Conservation (phyloP, 2,113 vertebrate genomes). For the Rhadina sibilatrix region DNA sequence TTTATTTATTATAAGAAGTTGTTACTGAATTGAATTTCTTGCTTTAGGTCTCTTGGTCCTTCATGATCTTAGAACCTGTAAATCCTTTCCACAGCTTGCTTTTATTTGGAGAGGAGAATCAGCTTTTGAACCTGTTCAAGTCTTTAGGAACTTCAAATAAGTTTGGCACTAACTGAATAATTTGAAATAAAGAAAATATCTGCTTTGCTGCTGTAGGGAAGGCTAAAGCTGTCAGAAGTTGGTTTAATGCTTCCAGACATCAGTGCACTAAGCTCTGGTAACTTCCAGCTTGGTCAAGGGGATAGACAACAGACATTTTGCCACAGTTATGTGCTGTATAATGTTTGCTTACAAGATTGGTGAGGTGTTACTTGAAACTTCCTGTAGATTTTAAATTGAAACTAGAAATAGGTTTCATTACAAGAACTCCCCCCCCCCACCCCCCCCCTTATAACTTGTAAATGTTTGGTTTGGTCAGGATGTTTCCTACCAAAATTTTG, state of each 20-base stretch:
- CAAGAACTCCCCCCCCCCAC: rapidly evolving
- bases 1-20: not conserved
- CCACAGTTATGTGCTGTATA: not conserved
- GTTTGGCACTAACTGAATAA: not conserved
- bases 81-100: not conserved
- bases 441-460: not conserved
- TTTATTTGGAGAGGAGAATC: not conserved
- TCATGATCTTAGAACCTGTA: not conserved
- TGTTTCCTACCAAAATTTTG: not conserved
- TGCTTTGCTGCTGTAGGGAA: not conserved
- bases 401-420: not conserved
- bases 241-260: not conserved
- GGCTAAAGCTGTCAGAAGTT: not conserved
- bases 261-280: not conserved
- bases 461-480: not conserved
- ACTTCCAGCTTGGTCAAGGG: rapidly evolving
- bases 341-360: not conserved
- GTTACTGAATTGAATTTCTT: not conserved
- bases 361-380: not conserved
- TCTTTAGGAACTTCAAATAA: not conserved
- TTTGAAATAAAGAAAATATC: not conserved
- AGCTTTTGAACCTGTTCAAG: not conserved
- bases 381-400: not conserved
- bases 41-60: not conserved
- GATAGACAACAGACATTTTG: not conserved